Evolutionary conservation across 2,113 vertebrate genomes (phyloP), one percentile per base, ranked within the genome.

Genomic region (Aleadryas rufinucha): DNA sequence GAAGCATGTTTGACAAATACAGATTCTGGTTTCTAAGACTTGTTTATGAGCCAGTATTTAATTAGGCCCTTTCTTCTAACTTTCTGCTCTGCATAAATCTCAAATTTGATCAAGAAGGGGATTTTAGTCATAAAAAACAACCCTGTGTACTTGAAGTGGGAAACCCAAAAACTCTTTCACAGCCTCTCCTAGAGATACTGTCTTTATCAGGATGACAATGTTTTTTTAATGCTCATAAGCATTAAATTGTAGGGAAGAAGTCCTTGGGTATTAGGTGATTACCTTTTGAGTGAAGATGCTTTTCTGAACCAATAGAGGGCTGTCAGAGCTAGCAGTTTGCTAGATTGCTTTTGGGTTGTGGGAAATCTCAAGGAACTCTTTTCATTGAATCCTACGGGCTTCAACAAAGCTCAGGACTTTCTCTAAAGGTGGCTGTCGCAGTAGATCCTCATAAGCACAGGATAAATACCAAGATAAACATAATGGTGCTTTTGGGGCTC

Each of bases 341-440:
- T 53, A 15, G 50, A 7, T 39, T 71, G 80, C 41, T 47, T 59
- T 41, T n/a, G 66, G 41, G 47, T 41, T 63, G 27, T 21, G 24
- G 44, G 56, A 72, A 66, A 14, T 50, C 30, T 53, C 6, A 1
- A 56, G 54, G 57, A 89, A 31, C 61, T 54, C 42, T 41, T 80
- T 61, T 18, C 23, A 6, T 3, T 33, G 42, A 71, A 30, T 33
- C 8, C 37, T 35, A 13, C 54, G 69, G 78, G 23, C 71, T 61
- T 75, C 68, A 54, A n/a, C 21, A 3, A 16, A 64, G 63, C 50
- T 85, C 45, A 42, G 15, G n/a, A 24, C 69, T 79, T 84, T 96
- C 89, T 95, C 91, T 95, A 75, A 94, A 91, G 89, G 87, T 95
- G 93, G 65, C 93, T 94, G 84, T 97, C 44, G 72, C 94, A 95